A percentile compares a stretch with the other conserved stretches of the same genome.
phyloP scores from a whole-genome alignment of 2,113 vertebrate species.

The Thalassarche chlororhynchos region DNA sequence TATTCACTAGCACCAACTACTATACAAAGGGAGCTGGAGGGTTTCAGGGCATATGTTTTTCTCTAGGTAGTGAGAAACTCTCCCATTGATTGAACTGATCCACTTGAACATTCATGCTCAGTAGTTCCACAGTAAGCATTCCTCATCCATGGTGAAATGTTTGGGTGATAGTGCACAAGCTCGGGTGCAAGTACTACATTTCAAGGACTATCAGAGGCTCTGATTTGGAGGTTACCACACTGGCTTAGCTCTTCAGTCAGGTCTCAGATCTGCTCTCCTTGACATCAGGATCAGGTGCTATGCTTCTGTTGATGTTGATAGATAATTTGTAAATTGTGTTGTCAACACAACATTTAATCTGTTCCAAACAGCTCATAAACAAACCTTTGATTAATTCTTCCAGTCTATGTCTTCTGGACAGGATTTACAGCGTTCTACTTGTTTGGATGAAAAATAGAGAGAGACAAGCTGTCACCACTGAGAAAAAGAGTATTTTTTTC shows the following conservation, averaged over 20 bases:
- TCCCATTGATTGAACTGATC: neutral
- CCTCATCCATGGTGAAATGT: neutral
- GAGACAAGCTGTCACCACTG: slow-evolving; percentile 66
- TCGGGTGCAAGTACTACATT: neutral
- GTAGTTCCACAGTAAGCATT: neutral
- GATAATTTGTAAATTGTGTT: slow-evolving; percentile 77
- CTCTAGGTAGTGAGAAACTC: neutral
- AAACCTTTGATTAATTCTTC: slow-evolving; percentile 80
- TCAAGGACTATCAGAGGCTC: neutral
- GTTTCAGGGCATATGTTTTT: neutral
- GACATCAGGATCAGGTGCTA: neutral
- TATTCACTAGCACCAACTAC: neutral
- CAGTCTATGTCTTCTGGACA: slow-evolving; percentile 69
- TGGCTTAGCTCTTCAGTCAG: neutral
- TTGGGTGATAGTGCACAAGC: neutral
- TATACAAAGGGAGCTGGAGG: neutral
- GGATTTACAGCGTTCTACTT: slow-evolving; percentile 75
- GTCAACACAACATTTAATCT: slow-evolving; percentile 78
- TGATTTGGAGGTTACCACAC: neutral
- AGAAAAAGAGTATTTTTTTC: slow-evolving; percentile 6
- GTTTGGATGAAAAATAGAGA: slow-evolving; percentile 76
- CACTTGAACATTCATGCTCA: neutral
- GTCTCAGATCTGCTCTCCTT: neutral
- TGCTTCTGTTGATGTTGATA: slow-evolving; percentile 62
- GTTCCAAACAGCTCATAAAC: slow-evolving; percentile 75